Conservation (phyloP, 1,140 invertebrate species). For the Zaprionus inermis region DNA sequence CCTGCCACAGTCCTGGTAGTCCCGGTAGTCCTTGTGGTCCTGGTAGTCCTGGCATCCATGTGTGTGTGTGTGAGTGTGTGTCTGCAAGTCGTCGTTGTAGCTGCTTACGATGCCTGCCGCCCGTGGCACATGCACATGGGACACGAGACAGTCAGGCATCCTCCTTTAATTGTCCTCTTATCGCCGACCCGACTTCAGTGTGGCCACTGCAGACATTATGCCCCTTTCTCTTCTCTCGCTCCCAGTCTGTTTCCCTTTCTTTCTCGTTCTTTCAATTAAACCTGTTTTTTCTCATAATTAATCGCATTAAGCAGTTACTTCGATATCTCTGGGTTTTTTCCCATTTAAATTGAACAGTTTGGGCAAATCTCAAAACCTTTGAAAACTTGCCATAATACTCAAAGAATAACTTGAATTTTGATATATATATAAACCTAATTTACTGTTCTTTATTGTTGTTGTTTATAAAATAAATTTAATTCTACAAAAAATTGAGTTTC, state of each 20-base stretch:
- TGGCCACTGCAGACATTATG: constrained; percentile 8
- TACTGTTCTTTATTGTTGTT: too few relatives aligned
- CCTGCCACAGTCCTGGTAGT: constrained; percentile 27
- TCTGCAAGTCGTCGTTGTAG: constrained; percentile 46
- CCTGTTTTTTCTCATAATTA: constrained; percentile 73
- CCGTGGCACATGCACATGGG: constrained; percentile 35
- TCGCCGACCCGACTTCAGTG: constrained; percentile 18
- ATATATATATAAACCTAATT: too few relatives aligned
- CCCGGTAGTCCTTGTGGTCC: constrained; percentile 15
- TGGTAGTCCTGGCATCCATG: constrained; percentile 6
- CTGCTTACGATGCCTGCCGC: constrained; percentile 71
- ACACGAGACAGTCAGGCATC: constrained; percentile 48
- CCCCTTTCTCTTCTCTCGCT: background rate
- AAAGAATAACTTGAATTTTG: too few relatives aligned
- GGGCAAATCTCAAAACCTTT: too few relatives aligned
- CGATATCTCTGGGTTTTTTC: too few relatives aligned
- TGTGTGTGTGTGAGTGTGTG: constrained; percentile 31
- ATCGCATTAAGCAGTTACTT: constrained; percentile 71
- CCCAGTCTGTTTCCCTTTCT: background rate
- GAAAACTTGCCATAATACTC: too few relatives aligned
- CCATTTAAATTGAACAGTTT: too few relatives aligned
- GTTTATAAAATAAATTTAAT: too few relatives aligned
- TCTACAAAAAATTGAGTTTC: too few relatives aligned
- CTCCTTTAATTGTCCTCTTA: constrained; percentile 73
- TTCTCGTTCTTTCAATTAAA: constrained; percentile 64